Evolutionary conservation across 2,113 vertebrate genomes (phyloP), one percentile per base, ranked within the genome.

Genomic region (Conger conger): DNA sequence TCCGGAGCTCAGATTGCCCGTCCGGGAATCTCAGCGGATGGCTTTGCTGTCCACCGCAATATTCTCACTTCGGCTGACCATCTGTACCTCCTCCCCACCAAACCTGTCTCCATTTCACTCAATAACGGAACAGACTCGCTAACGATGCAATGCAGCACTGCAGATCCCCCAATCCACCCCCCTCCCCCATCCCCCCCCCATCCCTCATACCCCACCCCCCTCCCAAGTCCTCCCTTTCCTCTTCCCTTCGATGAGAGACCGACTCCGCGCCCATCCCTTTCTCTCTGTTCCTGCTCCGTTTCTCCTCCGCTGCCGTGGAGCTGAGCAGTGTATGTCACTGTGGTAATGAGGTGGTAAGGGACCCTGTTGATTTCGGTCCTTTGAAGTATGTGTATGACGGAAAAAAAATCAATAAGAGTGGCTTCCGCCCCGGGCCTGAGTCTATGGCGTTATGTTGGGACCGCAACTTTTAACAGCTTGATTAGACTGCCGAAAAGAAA

Each of bases 341-440:
- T 35, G 13, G 73, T 79, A 84, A 78, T 84, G 83, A 84, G 83
- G 79, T 45, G 50, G 53, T 35, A 84, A 11, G 53, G 73, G 73
- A 54, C 79, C 40, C 79, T 81, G 79, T 81, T 18, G 45, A 53
- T 81, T 50, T 50, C 42, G 13, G n/a, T 81, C 45, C 40, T 81
- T 81, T 81, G 42, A 81, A 81, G 79, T 81, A 81, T n/a, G 42
- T 81, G n/a, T 81, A 30, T 73, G 68, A 73, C 68, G n/a, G n/a
- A n/a, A 63, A 73, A 73, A 73, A 73, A 54, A 60, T 84, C 76
- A 37, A 50, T 79, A 57, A 23, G 40, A 11, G 40, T 33, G 8
- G 76, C 23, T 84, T 84, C 76, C 57, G 83, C 83, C 76, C 37
- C 9, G 20, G 33, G 73, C 35, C 73, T 20, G 11, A 53, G 13